Evolutionary conservation across 2,113 vertebrate species (phyloP).

Genomic region (Perca fluviatilis): DNA sequence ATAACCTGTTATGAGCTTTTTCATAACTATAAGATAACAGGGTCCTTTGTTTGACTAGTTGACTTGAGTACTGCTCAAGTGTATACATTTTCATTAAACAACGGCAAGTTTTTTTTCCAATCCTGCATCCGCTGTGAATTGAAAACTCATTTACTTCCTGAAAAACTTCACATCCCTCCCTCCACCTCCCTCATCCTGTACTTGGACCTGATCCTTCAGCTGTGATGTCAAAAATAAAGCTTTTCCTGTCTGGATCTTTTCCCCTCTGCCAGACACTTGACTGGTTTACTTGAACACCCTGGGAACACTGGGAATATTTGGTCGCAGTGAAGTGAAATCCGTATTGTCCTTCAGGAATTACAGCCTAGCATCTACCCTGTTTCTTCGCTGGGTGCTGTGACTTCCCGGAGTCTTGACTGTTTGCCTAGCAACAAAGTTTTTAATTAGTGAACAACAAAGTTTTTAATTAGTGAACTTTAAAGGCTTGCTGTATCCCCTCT

Average conservation of each 20-base stretch:
- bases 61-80: neutral
- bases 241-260: conserved; percentile 15
- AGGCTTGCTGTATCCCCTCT: neutral
- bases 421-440: neutral
- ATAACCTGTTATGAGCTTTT: neutral
- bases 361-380: too few relatives aligned
- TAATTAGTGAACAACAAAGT: neutral
- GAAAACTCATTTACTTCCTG: conserved; percentile 19
- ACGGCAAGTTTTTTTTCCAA: neutral
- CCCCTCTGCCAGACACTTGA: neutral
- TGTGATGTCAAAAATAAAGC: conserved; percentile 38
- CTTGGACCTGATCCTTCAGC: conserved; percentile 34
- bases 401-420: neutral
- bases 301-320: conserved; percentile 2
- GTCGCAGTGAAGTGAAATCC: neutral
- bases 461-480: neutral
- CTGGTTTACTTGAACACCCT: neutral
- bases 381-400: neutral
- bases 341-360: too few relatives aligned
- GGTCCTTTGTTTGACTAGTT: neutral
- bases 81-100: neutral
- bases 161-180: conserved; percentile 13
- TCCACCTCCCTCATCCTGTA: conserved; percentile 8
- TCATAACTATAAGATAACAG: neutral
- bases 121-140: conserved; percentile 1